Base-by-base conservation (phyloP, 2,113 vertebrate genomes). In the Fulica atra region DNA sequence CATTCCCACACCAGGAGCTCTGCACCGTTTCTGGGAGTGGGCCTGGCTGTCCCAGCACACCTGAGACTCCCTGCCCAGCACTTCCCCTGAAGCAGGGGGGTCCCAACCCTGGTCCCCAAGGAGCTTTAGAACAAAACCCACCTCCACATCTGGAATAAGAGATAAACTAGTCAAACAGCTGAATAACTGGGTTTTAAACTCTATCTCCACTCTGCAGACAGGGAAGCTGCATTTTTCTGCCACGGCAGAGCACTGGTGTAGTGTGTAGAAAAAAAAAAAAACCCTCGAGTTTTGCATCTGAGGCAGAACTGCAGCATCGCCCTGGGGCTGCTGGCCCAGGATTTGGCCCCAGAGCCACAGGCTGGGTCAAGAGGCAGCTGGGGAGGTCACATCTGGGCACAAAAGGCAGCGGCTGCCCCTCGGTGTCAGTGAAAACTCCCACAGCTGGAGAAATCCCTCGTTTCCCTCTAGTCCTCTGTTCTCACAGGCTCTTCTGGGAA, bases 11-110 rank as follows among this genome's bases (percentile, higher is more conserved):
- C 40, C 35, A 21, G 64, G 36, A 23, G 3, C 16, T 16, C 74
- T 2, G 2, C 33, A 3, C 4, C 0, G 2, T 11, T 21, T 16
- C 17, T 0, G 15, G 60, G 59, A 25, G 8, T 2, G 5, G 44
- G 21, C 13, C 4, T 2, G 9, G 42, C 40, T 5, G 6, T 46
- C 7, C 50, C 40, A 24, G 48, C 48, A 24, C 13, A 13, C 50
- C 21, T 2, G 4, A 48, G 20, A 12, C 19, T 31, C 40, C 1
- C 10, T 10, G 33, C 24, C n/a, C 33, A 16, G 2, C 38, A 1
- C 40, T 1, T 5, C 40, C 25, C 1, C 10, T 5, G 42, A 13
- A 66, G 14, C n/a, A 15, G 24, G 0, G 36, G 28, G 48, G 13
- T n/a, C 19, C 8, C 64, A 5, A 28, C 8, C 18, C 8, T 59